Conservation (phyloP, 64 coral and sea anemone species). For the Stichodactyla mertensii region DNA sequence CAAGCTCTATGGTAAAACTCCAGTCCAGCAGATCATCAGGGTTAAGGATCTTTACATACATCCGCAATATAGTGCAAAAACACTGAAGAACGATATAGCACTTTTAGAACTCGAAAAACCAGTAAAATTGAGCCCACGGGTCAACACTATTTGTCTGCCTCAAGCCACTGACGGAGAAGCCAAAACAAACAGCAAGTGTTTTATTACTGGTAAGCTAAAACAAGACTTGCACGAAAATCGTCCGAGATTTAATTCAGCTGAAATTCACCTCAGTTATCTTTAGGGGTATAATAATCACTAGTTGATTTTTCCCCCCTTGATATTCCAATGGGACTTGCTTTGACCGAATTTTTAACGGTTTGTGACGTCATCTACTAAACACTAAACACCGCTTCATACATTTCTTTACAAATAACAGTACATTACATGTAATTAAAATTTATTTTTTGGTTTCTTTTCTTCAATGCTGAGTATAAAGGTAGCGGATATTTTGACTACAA, state of each 20-base stretch:
- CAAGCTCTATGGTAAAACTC: constrained; percentile 21
- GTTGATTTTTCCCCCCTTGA: too few relatives aligned
- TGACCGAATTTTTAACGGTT: too few relatives aligned
- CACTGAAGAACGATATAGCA: constrained; percentile 48
- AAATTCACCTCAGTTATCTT: too few relatives aligned
- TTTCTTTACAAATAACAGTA: too few relatives aligned
- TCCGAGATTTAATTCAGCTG: background rate
- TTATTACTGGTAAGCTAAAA: constrained; percentile 42
- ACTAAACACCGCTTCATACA: too few relatives aligned
- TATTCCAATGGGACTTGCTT: too few relatives aligned
- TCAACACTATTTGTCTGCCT: constrained; percentile 55
- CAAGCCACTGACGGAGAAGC: background rate
- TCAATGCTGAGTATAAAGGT: too few relatives aligned
- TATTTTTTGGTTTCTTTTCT: too few relatives aligned
- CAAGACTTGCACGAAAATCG: background rate
- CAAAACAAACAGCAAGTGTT: constrained; percentile 6
- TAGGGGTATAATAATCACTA: background rate
- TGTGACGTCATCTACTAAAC: too few relatives aligned
- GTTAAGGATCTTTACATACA: constrained; percentile 48
- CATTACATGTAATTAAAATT: too few relatives aligned
- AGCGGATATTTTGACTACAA: too few relatives aligned
- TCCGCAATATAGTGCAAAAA: constrained; percentile 26
- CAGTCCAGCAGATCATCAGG: constrained; percentile 28
- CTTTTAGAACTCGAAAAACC: constrained; percentile 28
- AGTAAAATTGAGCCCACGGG: background rate